A percentile compares a stretch with the other conserved stretches of the same genome.
phyloP scores from a whole-genome alignment of 2,888 invertebrate genomes.

The Ormyrus nitidulus region DNA sequence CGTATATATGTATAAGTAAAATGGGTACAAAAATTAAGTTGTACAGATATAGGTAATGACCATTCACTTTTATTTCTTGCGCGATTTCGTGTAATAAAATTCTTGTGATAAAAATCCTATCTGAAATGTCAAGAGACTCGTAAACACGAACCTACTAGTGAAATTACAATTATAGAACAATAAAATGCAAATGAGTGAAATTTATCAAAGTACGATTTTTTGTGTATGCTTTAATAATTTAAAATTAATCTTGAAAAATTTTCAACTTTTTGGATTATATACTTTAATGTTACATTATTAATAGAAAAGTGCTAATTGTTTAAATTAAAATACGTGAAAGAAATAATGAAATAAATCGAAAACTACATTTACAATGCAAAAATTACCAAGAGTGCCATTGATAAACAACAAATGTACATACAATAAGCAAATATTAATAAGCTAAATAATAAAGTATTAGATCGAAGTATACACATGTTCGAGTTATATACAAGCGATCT shows the following conservation, averaged over 20 bases:
- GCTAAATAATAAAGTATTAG: background rate
- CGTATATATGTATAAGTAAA: background rate
- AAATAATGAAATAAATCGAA: background rate
- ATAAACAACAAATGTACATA: conserved; percentile 17
- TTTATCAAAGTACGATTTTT: background rate
- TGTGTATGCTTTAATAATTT: too few species aligned
- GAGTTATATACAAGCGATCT: too few species aligned
- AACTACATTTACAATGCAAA: conserved; percentile 17
- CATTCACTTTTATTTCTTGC: conserved; percentile 26
- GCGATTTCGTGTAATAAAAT: conserved; percentile 20
- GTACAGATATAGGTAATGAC: background rate
- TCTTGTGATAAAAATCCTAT: background rate
- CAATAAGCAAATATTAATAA: conserved; percentile 14
- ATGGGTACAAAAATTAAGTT: background rate
- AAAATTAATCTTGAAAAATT: background rate
- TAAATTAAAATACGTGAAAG: background rate
- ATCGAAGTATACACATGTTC: background rate
- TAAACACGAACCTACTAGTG: too few species aligned
- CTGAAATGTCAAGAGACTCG: conserved; percentile 19
- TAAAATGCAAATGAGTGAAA: background rate
- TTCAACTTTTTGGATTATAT: background rate
- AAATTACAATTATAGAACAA: conserved; percentile 4
- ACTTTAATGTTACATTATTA: background rate
- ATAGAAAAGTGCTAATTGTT: background rate
- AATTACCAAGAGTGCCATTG: conserved; percentile 29